Percentiles rank a stretch among this genome's conserved stretches.
These are phyloP conservation scores for Brachionus manjavacas DNA, from an alignment of 1,140 invertebrate species.

Conservation along the genomic window DNA sequence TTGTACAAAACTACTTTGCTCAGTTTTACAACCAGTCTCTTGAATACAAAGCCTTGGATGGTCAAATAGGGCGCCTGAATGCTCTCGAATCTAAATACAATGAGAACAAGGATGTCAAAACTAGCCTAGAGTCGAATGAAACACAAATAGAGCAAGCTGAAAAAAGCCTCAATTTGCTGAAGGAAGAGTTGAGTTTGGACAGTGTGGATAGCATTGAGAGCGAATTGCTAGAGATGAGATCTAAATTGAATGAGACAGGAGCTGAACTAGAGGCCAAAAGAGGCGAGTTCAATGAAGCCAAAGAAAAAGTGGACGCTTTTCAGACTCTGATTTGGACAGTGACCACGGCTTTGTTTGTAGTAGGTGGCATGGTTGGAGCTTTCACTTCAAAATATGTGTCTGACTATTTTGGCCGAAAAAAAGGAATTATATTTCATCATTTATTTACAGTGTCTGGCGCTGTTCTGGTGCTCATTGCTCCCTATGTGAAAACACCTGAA, in stretches of 20 bases:
- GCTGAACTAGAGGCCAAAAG: not conserved
- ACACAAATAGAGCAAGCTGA: not conserved
- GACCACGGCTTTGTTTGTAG: slow-evolving; percentile 32
- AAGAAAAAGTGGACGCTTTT: not conserved
- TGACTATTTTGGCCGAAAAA: slow-evolving; percentile 14
- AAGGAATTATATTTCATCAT: slow-evolving; percentile 39
- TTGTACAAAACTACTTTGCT: slow-evolving; percentile 7
- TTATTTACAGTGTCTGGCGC: not conserved
- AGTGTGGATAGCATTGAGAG: not conserved
- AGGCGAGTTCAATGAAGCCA: not conserved
- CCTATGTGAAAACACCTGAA: slow-evolving; percentile 24
- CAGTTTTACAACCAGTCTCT: not conserved
- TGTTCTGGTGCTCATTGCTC: not conserved
- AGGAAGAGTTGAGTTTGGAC: not conserved
- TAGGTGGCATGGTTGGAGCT: slow-evolving; percentile 38
- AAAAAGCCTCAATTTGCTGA: not conserved
- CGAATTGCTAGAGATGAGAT: not conserved
- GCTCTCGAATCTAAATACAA: not conserved
- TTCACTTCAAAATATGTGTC: slow-evolving; percentile 27
- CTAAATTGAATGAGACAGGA: not conserved
- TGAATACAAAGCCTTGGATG: not conserved
- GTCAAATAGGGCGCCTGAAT: not conserved
- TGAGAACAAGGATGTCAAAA: not conserved
- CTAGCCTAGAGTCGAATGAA: not conserved
- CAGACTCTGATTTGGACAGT: slow-evolving; percentile 32